Evolutionary conservation across 2,113 vertebrate species (phyloP), one percentile per base, ranked within the genome.

Genomic region (Oncorhynchus clarkii): DNA sequence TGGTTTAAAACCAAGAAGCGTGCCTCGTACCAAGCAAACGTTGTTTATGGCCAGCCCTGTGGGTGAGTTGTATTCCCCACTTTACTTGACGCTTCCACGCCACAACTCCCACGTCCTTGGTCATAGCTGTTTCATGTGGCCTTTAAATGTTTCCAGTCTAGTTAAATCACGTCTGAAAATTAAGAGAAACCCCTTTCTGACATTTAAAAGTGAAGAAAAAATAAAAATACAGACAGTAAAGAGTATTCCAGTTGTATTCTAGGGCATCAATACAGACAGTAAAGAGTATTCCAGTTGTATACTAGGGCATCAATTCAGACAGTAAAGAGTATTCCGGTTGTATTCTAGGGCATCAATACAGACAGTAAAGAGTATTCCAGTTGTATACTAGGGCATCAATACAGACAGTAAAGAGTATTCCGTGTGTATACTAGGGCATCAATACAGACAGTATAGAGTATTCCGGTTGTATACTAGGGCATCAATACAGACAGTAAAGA

Each of bases 1-100:
- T 86, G 86, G 78, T 83, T 86, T 86, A 78, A 22, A 82, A 85
- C 67, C 66, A 74, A 80, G 69, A 77, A 18, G 4, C 73, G 70
- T 78, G 81, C 79, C 82, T 78, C 72, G 80, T 82, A 78, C 66
- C 71, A 66, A 62, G 76, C 80, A 81, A 79, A 80, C 82, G 64
- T 6, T 75, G 78, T 85, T 85, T 80, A 83, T 72, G 34, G 69
- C 48, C 27, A 51, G 72, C 60, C 76, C 68, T 74, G 81, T 72
- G 74, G 68, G 76, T 71, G 76, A 62, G 80, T 79, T 83, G 78
- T 34, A 82, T 74, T 81, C 79, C 65, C 77, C 86, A 86, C 72
- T 75, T 71, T 86, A 45, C 64, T 76, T 65, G 26, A 85, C 77
- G 76, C 76, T n/a, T n/a, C n/a, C n/a, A n/a, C n/a, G n/a, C n/a